A percentile compares a stretch with the other conserved stretches of the same genome.
Evolutionary conservation across 2,888 invertebrate species (phyloP).

Genomic region (Agonopterix arenella): DNA sequence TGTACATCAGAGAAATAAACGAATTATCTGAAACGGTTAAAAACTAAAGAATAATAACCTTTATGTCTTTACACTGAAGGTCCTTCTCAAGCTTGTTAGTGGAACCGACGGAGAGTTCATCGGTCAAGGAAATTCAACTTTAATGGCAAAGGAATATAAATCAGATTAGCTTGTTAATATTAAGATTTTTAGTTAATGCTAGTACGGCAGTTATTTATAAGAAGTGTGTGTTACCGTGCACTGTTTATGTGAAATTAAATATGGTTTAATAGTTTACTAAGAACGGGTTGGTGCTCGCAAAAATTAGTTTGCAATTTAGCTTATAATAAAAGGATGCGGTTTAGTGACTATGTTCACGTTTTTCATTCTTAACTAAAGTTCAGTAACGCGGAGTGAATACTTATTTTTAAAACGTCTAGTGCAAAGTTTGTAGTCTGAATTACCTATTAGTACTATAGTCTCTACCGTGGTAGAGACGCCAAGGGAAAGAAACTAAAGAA

Average conservation of each 20-base stretch:
- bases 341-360: neutral
- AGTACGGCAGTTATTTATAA: constrained; percentile 34
- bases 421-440: too few species aligned
- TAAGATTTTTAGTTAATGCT: constrained; percentile 8
- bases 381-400: too few species aligned
- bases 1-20: constrained; percentile 50
- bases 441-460: too few species aligned
- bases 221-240: constrained; percentile 57
- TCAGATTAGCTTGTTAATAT: constrained; percentile 31
- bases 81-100: constrained; percentile 19
- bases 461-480: too few species aligned
- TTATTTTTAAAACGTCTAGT: too few species aligned
- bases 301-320: constrained; percentile 40
- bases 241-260: constrained; percentile 66
- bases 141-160: constrained; percentile 31
- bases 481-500: too few species aligned
- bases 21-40: constrained; percentile 36
- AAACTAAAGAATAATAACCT: constrained; percentile 21
- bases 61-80: constrained; percentile 27
- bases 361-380: too few species aligned
- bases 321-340: constrained; percentile 7
- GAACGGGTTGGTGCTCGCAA: constrained; percentile 45
- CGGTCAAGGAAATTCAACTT: constrained; percentile 37
- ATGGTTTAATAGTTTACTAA: constrained; percentile 66
- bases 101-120: constrained; percentile 10